Conservation (phyloP, 2,113 vertebrate species). For the Brachyhypopomus gauderio region DNA sequence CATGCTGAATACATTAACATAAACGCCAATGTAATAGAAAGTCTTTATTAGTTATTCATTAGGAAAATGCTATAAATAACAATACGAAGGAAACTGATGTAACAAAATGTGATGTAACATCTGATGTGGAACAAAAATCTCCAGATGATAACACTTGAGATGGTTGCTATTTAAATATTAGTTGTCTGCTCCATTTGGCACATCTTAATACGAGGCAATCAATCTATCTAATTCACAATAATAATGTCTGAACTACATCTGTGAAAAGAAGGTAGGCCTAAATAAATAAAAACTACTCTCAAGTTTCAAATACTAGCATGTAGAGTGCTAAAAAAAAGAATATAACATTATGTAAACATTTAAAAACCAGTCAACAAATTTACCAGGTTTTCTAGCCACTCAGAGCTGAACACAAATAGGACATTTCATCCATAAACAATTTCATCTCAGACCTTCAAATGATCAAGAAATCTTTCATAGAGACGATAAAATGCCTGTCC, state of each 20-base stretch:
- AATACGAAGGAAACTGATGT: neutral
- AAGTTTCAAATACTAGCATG: neutral
- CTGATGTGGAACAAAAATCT: neutral
- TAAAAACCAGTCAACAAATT: neutral
- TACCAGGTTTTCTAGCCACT: neutral
- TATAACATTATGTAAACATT: neutral
- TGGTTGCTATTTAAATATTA: neutral
- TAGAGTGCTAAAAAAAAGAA: neutral
- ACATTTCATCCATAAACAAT: slow-evolving; percentile 12
- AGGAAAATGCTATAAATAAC: slow-evolving; percentile 14
- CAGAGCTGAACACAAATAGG: neutral
- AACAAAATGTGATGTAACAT: slow-evolving; percentile 1
- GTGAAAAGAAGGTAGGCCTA: neutral
- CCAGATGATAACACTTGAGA: neutral
- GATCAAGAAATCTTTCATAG: slow-evolving; percentile 4
- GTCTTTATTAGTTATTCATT: slow-evolving; percentile 45
- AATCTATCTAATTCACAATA: neutral
- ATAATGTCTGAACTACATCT: slow-evolving; percentile 6
- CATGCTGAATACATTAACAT: neutral
- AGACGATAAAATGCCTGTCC: neutral
- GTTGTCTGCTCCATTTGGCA: slow-evolving; percentile 25
- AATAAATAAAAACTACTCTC: neutral
- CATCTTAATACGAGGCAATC: neutral
- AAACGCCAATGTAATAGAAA: slow-evolving; percentile 29
- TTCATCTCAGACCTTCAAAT: neutral